These are phyloP conservation scores for Cebus imitator DNA, from an alignment of 2,113 vertebrate genomes.

Conservation along the genomic window DNA sequence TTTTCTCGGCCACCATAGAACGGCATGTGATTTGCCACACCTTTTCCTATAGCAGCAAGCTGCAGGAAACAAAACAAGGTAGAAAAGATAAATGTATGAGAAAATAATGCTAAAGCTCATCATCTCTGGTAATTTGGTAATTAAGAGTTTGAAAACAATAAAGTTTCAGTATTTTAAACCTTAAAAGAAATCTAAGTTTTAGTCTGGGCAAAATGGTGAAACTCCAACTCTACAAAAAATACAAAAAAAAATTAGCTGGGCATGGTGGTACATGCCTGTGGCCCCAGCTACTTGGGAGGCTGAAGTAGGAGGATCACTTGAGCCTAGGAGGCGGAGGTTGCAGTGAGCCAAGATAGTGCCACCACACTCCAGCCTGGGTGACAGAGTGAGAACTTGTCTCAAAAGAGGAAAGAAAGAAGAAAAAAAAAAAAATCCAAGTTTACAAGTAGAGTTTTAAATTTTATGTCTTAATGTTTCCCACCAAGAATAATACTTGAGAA, in stretches of 20 bases:
- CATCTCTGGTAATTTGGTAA: neutral
- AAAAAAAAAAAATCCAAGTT: constrained; percentile 15
- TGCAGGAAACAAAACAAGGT: neutral
- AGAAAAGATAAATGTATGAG: neutral
- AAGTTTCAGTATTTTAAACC: neutral
- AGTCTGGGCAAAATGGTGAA: too few relatives aligned
- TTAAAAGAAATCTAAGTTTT: neutral
- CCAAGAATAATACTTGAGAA: neutral
- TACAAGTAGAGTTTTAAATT: constrained; percentile 4
- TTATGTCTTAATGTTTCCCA: neutral
- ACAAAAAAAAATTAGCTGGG: too few relatives aligned
- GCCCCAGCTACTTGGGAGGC: too few relatives aligned
- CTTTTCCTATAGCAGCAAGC: neutral
- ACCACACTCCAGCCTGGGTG: too few relatives aligned
- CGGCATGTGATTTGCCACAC: neutral
- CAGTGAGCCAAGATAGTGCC: too few relatives aligned
- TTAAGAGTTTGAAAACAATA: neutral
- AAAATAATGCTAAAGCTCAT: neutral
- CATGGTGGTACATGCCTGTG: too few relatives aligned
- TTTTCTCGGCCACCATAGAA: constrained; percentile 1
- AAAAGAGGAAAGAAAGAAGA: neutral
- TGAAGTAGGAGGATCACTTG: too few relatives aligned
- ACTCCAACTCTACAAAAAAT: too few relatives aligned
- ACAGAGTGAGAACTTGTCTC: too few relatives aligned
- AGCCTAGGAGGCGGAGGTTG: too few relatives aligned